These are phyloP conservation scores for Notothenia coriiceps DNA, from an alignment of 2,113 vertebrate genomes.

Conservation along the genomic window DNA sequence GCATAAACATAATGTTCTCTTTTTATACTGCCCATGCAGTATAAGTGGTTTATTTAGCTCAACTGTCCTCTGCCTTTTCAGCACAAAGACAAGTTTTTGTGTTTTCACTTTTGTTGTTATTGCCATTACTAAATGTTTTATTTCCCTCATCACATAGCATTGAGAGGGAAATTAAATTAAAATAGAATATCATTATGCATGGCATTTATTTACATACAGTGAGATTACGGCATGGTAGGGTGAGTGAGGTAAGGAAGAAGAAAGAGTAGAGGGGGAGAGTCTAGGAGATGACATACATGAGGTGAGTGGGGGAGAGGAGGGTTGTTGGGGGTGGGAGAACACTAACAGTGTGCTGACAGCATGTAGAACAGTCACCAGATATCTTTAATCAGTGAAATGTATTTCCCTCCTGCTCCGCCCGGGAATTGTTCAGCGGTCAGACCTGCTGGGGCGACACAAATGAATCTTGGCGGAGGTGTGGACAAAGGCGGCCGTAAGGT, in stretches of 20 bases:
- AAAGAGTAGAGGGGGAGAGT: slow-evolving; percentile 8
- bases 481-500: slow-evolving; percentile 87
- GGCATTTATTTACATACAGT: not conserved
- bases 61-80: slow-evolving; percentile 12
- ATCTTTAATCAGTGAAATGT: slow-evolving; percentile 87
- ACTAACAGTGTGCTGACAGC: slow-evolving; percentile 80
- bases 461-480: slow-evolving; percentile 82
- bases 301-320: slow-evolving; percentile 43
- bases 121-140: not conserved
- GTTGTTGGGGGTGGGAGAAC: slow-evolving; percentile 44
- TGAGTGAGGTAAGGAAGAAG: slow-evolving; percentile 30
- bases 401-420: slow-evolving; percentile 76
- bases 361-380: slow-evolving; percentile 81
- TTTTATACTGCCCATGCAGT: slow-evolving; percentile 19
- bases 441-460: slow-evolving; percentile 84
- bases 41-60: slow-evolving; percentile 33
- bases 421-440: slow-evolving; percentile 82
- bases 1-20: slow-evolving; percentile 47
- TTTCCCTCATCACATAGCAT: not conserved
- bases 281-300: slow-evolving; percentile 38
- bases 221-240: slow-evolving; percentile 13
- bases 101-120: not conserved
- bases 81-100: not conserved
- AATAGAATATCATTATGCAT: not conserved
- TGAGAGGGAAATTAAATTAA: not conserved